Evolutionary conservation across 1,140 invertebrate genomes (phyloP), one percentile per base, ranked within the genome.

Genomic region (Heliconius eleuchia): DNA sequence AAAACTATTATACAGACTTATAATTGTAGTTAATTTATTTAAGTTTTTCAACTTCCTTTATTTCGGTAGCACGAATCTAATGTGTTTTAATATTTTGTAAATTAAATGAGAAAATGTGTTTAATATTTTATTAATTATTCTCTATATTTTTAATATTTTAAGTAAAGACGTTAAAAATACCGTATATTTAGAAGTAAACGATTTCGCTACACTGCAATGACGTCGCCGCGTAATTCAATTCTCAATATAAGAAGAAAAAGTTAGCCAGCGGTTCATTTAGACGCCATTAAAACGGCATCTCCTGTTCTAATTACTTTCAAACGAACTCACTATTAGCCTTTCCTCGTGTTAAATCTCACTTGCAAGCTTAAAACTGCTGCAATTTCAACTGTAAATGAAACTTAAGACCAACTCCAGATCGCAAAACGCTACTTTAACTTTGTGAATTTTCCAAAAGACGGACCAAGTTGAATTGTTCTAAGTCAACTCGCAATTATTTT

Each of bases 301-400:
- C 74, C n/a, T 71, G 37, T 76, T 70, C 74, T 76, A 78, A 73
- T 78, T 78, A 57, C 46, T n/a, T 60, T 71, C 70, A 71, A 74
- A 77, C 39, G 8, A 73, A 74, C 79, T 74, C 42, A 8, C 19
- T 42, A 77, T 71, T 76, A 80, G 50, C 39, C 60, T 46, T 74
- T 37, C 39, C 71, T 34, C 16, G 37, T 46, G 57, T 77, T 77
- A 77, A 77, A 77, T 55, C 75, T 77, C 60, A 57, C 71, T 55
- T 80, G 60, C 42, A 19, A 71, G 71, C 71, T 77, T 75, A 27
- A 79, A 80, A 80, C 71, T 55, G 57, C 72, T 77, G 18, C 72
- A 80, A 80, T 80, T 80, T 80, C 55, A 74, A 77, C 75, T 77
- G 79, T 72, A 77, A 80, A 77, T 77, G 79, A 76, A 80, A 80